phyloP scores from a whole-genome alignment of 2,113 vertebrate species.

The Poeciliopsis turrubarensis region DNA sequence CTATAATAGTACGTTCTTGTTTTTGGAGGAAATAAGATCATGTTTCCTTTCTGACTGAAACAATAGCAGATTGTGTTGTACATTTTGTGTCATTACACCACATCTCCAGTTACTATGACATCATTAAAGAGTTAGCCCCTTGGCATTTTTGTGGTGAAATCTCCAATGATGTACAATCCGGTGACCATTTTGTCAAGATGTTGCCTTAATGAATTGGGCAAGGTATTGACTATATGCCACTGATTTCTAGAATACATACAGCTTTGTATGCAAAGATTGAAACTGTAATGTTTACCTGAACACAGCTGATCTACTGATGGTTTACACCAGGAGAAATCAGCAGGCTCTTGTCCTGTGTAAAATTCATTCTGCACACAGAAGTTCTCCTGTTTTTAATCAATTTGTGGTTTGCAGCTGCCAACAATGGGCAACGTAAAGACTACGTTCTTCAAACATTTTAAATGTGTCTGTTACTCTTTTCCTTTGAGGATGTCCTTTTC shows the following conservation, averaged over 20 bases:
- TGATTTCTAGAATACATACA: no score
- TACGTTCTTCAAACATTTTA: background rate
- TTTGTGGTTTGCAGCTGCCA: no score
- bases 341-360: background rate
- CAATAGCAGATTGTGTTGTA: no score
- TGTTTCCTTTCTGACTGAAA: no score
- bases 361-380: background rate
- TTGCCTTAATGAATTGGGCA: background rate
- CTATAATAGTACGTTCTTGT: no score
- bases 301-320: constrained; percentile 9
- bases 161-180: constrained; percentile 1
- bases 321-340: constrained; percentile 21
- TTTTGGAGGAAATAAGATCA: no score
- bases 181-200: background rate
- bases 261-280: no score
- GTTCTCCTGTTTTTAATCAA: background rate
- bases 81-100: constrained; percentile 2
- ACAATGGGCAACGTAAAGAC: background rate
- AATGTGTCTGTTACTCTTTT: background rate
- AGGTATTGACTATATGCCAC: no score
- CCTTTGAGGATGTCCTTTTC: no score
- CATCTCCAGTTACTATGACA: constrained; percentile 41
- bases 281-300: no score
- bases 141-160: background rate
- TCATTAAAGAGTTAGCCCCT: background rate